Base-by-base conservation (phyloP, 2,888 invertebrate species). In the Malacosoma neustria region DNA sequence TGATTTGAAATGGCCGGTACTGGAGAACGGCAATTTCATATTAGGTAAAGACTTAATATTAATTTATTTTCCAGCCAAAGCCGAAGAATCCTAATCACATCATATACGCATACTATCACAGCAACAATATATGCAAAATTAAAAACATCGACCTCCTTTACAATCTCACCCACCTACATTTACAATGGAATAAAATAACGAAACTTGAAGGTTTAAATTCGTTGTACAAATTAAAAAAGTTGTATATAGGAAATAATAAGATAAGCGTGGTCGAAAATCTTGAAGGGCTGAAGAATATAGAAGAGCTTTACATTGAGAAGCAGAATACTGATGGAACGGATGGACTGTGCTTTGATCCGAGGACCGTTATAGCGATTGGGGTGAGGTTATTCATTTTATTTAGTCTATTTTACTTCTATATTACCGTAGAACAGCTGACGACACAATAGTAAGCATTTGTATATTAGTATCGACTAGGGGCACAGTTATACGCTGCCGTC, bases 121-220 rank as follows among this genome's bases (percentile, higher is more conserved):
- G 92, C 57, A 98, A 97, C 66, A 88, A 89, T 51, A 91, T 98
- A 47, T 71, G 87, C 1, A 89, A 89, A 63, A 90, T 97, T 13
- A 88, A 92, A 62, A 93, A 94, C 54, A 61, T 97, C 4, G 82
- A 90, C 34, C 68, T 79, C 13, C 77, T 94, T 3, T 79, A 71
- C 34, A 90, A 91, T 49, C 69, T 94, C 31, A 91, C 90, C 1
- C 89, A 92, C 49, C 74, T 92, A 33, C 94, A 90, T 66, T 67
- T 93, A 11, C 94, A 93, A 72, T 93, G 92, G 79, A 95, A 95
- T 61, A 90, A 90, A 61, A 91, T 95, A 44, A 77, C 74, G 1
- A 90, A 90, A 67, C 87, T 95, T 1, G 89, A 92, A 56, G 91
- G 92, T 34, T 64, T 95, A 30, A 68, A 88, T 9, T 64, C 69